Percentiles rank a stretch among this genome's conserved stretches.
phyloP scores from a whole-genome alignment of 2,888 invertebrate species.

The Microctonus brassicae region DNA sequence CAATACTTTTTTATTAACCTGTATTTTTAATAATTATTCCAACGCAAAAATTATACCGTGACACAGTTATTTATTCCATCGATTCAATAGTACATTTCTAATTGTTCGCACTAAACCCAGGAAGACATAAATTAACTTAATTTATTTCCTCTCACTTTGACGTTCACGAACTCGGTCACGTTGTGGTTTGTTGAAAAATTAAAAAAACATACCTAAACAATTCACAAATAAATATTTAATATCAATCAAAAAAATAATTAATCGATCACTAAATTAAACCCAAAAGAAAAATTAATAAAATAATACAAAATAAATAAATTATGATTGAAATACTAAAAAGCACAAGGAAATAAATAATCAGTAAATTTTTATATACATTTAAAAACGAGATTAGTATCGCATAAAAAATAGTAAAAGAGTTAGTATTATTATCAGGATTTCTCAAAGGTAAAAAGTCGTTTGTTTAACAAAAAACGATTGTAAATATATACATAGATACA shows the following conservation, averaged over 20 bases:
- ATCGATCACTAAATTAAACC: background rate
- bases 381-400: background rate
- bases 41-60: background rate
- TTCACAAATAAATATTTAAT: background rate
- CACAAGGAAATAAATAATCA: background rate
- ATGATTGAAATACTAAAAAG: background rate
- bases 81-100: conserved; percentile 8
- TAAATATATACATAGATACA: background rate
- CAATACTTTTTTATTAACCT: conserved; percentile 21
- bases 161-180: background rate
- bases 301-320: too few species aligned
- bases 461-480: background rate
- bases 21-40: background rate
- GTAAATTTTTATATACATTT: too few species aligned
- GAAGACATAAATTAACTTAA: background rate
- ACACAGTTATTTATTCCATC: conserved; percentile 2
- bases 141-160: background rate
- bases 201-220: background rate
- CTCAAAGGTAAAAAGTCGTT: conserved; percentile 24
- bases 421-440: background rate
- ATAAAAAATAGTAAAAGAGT: conserved; percentile 16
- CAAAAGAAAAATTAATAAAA: background rate
- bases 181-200: background rate
- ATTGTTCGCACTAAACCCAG: background rate
- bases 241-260: background rate